A percentile compares a stretch with the other conserved stretches of the same genome.
Evolutionary conservation across 2,113 vertebrate species (phyloP).

Genomic region (Tauraco erythrolophus): DNA sequence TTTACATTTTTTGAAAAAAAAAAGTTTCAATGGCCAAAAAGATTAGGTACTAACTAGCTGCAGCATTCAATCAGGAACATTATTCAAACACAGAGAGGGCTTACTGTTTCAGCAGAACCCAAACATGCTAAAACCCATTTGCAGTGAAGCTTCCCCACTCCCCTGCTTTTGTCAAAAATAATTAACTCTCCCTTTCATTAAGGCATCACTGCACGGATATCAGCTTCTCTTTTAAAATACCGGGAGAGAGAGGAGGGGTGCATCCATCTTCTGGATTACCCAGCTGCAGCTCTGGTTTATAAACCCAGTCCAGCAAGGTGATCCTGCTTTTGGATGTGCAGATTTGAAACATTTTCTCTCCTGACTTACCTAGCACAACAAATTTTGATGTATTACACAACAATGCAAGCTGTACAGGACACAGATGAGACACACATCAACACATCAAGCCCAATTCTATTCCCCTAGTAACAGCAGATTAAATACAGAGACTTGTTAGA

Average conservation of each 20-base stretch:
- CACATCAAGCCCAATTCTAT: background rate
- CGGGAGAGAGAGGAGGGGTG: background rate
- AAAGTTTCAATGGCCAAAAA: background rate
- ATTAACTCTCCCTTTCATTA: background rate
- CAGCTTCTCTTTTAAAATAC: background rate
- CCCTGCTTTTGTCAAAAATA: background rate
- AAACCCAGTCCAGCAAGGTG: background rate
- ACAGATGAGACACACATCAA: background rate
- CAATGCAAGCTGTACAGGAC: rapidly evolving
- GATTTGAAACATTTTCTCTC: background rate
- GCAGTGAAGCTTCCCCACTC: background rate
- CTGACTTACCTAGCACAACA: background rate
- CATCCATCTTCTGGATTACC: background rate
- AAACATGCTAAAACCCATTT: background rate
- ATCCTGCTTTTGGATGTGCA: background rate
- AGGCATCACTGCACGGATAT: background rate
- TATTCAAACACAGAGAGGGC: background rate
- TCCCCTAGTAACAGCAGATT: background rate
- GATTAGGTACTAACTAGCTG: background rate
- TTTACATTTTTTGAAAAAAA: background rate
- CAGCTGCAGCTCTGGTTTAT: background rate
- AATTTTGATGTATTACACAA: background rate
- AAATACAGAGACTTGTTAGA: background rate
- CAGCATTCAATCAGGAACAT: background rate
- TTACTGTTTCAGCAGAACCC: background rate